phyloP scores from a whole-genome alignment of 2,113 vertebrate genomes.

The mouse (Mus musculus) region GRCm39 chr6:52370001-52370500 shows the following conservation, averaged over 20 bases:
- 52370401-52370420: not conserved
- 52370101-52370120: not conserved
- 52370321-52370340: constrained; percentile 10
- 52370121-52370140: not conserved
- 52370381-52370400: not conserved
- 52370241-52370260: not conserved
- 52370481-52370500: not conserved
- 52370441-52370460: not conserved
- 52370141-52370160: not conserved
- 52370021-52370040: not conserved
- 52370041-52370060: not conserved
- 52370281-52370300: not conserved
- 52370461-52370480: not conserved
- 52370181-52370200: not conserved
- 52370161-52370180: not conserved
- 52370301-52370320: not conserved
- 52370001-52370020: not conserved
- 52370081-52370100: not conserved
- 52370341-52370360: not conserved
- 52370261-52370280: not conserved
- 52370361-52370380: constrained; percentile 35
- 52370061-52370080: not conserved
- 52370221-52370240: not conserved
- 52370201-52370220: not conserved
- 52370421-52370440: not conserved